Base-by-base conservation (phyloP, 2,113 vertebrate genomes). In the Phaetusa simplex region DNA sequence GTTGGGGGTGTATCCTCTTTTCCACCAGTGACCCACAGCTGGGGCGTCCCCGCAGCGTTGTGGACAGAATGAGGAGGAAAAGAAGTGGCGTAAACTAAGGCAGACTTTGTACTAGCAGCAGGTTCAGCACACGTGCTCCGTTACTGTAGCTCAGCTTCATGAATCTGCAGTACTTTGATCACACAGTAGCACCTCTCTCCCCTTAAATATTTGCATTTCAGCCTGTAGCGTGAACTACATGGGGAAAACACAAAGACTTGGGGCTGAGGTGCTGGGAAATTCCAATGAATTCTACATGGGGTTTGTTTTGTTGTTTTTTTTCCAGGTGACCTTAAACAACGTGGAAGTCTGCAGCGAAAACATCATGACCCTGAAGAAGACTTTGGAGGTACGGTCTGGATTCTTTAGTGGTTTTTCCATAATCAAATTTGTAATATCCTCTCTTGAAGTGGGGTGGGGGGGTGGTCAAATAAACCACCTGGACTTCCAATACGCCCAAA, bases 321-420 rank as follows among this genome's bases (percentile, higher is more conserved):
- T 80, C 64, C 93, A 99, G 99, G 99, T 99, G 90, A 99, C 99
- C 47, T 98, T 99, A 93, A 99, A 99, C 96, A 99, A 99, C 0
- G 99, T 99, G 67, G 99, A 99, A 95, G 98, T 99, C 86, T 99
- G 99, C 94, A 99, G 99, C 55, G 99, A 99, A 92, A 99, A 99
- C 90, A 99, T 99, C 96, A 98, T 99, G 84, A 99, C 99, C 34
- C 97, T 99, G 67, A 99, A 99, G 98, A 99, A 99, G 94, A 99
- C 99, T 42, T 98, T 99, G 42, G 99, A 99, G 99, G 99, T 99
- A 92, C 19, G 56, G n/a, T 87, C 36, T 86, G 53, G 38, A 62
- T 86, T 88, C 40, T 82, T 84, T 70, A 32, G 4, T 94, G 32
- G 0, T 27, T 76, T 73, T 90, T 62, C 19, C 26, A 12, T 73